phyloP scores from a whole-genome alignment of 2,113 vertebrate species.

The Rhinopomastus cyanomelas region DNA sequence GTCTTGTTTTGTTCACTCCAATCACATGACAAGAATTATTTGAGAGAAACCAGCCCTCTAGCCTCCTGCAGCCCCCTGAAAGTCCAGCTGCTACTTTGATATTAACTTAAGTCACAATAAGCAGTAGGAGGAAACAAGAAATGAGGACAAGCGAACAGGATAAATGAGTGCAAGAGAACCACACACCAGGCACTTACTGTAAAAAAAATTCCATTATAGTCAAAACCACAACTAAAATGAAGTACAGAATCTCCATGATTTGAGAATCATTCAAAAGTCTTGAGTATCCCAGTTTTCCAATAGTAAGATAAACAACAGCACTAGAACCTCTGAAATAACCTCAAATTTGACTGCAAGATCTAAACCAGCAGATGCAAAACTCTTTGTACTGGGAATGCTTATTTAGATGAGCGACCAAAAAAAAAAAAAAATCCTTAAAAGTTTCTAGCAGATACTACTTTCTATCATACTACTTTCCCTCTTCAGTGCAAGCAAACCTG shows the following conservation, averaged over 20 bases:
- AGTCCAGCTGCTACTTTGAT: not conserved
- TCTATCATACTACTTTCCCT: not conserved
- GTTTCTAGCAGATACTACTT: not conserved
- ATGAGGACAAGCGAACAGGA: not conserved
- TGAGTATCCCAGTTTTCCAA: not conserved
- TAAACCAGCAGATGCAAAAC: not conserved
- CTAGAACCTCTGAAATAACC: not conserved
- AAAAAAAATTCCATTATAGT: not conserved
- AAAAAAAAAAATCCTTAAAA: not conserved
- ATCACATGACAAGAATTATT: not conserved
- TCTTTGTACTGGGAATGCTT: not conserved
- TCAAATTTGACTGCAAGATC: not conserved
- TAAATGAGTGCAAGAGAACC: not conserved
- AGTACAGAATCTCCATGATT: not conserved
- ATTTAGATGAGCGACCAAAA: not conserved
- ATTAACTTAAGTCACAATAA: not conserved
- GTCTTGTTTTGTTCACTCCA: not conserved
- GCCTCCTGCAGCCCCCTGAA: not conserved
- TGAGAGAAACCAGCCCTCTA: not conserved
- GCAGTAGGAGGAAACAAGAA: not conserved
- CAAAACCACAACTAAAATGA: slow-evolving; percentile 5
- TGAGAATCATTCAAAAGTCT: not conserved
- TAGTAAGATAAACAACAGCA: not conserved
- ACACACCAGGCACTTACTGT: not conserved
- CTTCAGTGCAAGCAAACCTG: not conserved